Base-by-base conservation (phyloP, 2,888 invertebrate species). In the Orthosia gracilis region DNA sequence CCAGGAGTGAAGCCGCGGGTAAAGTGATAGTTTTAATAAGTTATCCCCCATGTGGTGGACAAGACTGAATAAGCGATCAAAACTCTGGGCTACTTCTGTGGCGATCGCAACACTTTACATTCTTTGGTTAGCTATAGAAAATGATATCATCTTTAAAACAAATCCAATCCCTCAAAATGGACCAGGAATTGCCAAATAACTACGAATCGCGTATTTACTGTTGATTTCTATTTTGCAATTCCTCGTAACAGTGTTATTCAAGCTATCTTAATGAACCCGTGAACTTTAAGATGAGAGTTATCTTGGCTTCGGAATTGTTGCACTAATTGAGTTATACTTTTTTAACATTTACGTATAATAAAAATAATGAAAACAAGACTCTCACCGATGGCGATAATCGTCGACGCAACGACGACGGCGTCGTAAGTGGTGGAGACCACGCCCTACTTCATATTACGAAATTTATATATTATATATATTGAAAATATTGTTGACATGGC, bases 231-330 rank as follows among this genome's bases (percentile, higher is more conserved):
- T 12, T n/a, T n/a, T n/a, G 1, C 40, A 54, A 54, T 61, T 67
- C 31, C 26, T 70, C 45, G 58, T 21, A 66, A 1, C 57, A n/a
- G 3, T 69, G 50, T 13, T 9, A 78, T 47, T 57, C 15, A 21
- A 58, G 15, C 0, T 49, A 77, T 69, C 50, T 23, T 15, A 54
- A 13, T 50, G 45, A 57, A 13, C 17, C 23, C 49, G 49, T 61
- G 61, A 78, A 49, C 47, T 72, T 21, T 52, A 61, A 54, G 54
- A 23, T 0, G 13, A 47, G 47, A 31, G n/a, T 66, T 55, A 76
- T 66, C 40, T 21, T 21, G 18, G 40, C 15, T 26, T 26, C 55
- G 18, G 40, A 55, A 17, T 57, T 12, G 57, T 17, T 4, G 4
- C 21, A 7, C 58, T 50, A 55, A 15, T 59, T n/a, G 11, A 49